phyloP scores from a whole-genome alignment of 2,113 vertebrate species.

The Podarcis muralis region DNA sequence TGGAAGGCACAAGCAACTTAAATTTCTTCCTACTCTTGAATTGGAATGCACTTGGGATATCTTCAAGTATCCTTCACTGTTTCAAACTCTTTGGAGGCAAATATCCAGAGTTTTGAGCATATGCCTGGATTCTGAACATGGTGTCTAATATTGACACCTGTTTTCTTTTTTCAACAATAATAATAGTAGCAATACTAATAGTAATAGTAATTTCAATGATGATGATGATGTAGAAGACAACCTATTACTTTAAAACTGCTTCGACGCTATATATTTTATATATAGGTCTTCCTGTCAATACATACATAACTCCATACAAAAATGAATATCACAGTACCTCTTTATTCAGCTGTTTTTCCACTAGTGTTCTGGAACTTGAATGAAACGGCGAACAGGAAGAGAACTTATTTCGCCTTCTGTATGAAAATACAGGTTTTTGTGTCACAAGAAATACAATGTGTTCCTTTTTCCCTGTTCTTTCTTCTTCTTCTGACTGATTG shows the following conservation, averaged over 20 bases:
- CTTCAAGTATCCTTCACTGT: background rate
- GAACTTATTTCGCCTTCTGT: conserved; percentile 60
- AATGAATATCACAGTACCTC: conserved; percentile 67
- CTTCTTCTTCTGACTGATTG: conserved; percentile 76
- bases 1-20: background rate
- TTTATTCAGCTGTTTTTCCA: conserved; percentile 54
- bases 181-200: too few relatives aligned
- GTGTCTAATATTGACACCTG: background rate
- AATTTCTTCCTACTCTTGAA: background rate
- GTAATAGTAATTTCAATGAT: too few relatives aligned
- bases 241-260: background rate
- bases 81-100: background rate
- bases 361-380: conserved; percentile 42
- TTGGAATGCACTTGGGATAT: background rate
- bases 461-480: conserved; percentile 79
- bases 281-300: background rate
- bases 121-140: too few relatives aligned
- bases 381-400: conserved; percentile 35
- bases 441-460: conserved; percentile 80
- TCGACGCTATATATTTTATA: background rate
- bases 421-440: conserved; percentile 64
- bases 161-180: background rate
- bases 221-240: too few relatives aligned
- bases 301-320: background rate
- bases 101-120: background rate